Evolutionary conservation across 2,797 vertebrate species (phyloP).

Genomic region (Miichthys miiuy): DNA sequence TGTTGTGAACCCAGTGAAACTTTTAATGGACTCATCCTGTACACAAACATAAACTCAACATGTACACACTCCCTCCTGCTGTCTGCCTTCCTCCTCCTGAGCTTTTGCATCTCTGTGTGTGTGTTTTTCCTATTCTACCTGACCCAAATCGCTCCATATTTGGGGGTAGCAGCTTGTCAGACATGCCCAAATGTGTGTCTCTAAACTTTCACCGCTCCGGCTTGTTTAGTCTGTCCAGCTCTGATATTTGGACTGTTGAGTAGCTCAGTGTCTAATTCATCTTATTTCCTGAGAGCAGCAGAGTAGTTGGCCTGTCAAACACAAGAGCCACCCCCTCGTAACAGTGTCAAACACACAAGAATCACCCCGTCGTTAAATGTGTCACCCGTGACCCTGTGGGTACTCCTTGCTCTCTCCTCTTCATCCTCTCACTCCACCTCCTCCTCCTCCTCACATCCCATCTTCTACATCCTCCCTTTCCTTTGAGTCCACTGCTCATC

Average conservation of each 20-base stretch:
- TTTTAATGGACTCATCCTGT: constrained; percentile 46
- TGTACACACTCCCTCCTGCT: constrained; percentile 41
- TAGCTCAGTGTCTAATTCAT: constrained; percentile 68
- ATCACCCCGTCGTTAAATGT: constrained; percentile 71
- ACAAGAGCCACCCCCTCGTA: constrained; percentile 73
- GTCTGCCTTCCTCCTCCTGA: constrained; percentile 16
- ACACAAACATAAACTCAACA: constrained; percentile 49
- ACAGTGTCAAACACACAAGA: constrained; percentile 79
- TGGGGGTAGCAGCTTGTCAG: constrained; percentile 73
- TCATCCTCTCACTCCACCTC: constrained; percentile 30
- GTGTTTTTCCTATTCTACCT: constrained; percentile 56
- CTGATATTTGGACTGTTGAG: constrained; percentile 78
- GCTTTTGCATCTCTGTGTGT: constrained; percentile 33
- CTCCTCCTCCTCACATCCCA: constrained; percentile 39
- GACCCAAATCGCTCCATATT: constrained; percentile 80
- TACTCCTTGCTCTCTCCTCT: constrained; percentile 49
- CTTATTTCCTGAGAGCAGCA: constrained; percentile 71
- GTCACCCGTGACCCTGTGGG: constrained; percentile 71
- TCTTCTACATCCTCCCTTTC: constrained; percentile 45
- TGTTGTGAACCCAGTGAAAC: constrained; percentile 27
- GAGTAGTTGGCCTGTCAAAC: constrained; percentile 78
- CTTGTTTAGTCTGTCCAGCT: constrained; percentile 83
- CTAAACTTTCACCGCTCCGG: constrained; percentile 76
- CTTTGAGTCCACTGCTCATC: constrained; percentile 39
- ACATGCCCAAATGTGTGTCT: constrained; percentile 66